phyloP scores from a whole-genome alignment of 2,797 vertebrate genomes.

The Thamnophis elegans region DNA sequence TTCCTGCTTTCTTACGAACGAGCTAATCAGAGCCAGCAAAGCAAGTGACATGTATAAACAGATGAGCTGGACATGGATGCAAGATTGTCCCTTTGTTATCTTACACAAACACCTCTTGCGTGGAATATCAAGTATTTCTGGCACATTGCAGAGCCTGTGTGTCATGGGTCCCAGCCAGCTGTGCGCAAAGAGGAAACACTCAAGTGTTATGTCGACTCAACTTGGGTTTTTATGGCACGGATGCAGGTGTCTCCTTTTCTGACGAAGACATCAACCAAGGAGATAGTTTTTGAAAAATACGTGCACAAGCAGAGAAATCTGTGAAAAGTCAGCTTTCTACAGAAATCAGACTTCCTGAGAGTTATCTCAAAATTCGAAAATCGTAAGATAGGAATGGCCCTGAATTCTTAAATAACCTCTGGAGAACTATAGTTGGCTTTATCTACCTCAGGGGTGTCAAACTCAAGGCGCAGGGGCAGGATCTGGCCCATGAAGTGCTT shows the following conservation, averaged over 20 bases:
- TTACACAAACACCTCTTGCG: constrained; percentile 71
- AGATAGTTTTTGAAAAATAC: background rate
- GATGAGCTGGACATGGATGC: constrained; percentile 67
- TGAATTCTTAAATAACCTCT: background rate
- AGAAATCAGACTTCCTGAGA: background rate
- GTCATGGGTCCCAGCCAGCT: constrained; percentile 67
- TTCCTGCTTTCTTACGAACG: constrained; percentile 71
- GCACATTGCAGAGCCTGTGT: constrained; percentile 72
- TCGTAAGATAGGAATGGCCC: background rate
- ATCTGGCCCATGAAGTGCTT: too few species aligned
- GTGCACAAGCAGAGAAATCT: constrained; percentile 39
- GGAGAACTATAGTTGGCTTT: background rate
- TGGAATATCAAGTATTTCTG: constrained; percentile 73
- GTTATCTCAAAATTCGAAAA: background rate
- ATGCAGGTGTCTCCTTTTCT: constrained; percentile 79
- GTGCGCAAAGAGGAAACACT: constrained; percentile 65
- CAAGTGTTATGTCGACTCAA: constrained; percentile 47
- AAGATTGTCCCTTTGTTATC: constrained; percentile 71
- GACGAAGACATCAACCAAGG: constrained; percentile 63
- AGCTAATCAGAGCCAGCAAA: constrained; percentile 63
- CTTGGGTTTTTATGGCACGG: constrained; percentile 53
- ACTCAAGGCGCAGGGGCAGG: too few species aligned
- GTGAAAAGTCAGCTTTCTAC: constrained; percentile 60
- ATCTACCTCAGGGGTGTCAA: background rate
- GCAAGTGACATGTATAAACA: constrained; percentile 63